phyloP scores from a whole-genome alignment of 2,113 vertebrate genomes.

The Actenoides lindsayi region DNA sequence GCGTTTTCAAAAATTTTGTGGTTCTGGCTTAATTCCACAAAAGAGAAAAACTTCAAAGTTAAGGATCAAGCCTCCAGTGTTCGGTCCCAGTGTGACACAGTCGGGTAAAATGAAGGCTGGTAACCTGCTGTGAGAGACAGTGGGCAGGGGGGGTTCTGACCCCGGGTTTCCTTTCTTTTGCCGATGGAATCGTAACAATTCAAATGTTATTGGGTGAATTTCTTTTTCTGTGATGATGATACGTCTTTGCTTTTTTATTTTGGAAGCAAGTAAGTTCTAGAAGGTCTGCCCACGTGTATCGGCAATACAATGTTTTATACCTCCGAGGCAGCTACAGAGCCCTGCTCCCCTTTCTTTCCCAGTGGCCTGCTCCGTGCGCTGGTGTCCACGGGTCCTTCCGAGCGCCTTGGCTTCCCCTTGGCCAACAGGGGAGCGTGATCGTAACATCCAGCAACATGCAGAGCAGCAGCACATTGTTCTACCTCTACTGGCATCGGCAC shows the following conservation, averaged over 20 bases:
- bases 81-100: background rate
- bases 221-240: background rate
- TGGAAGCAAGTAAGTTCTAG: background rate
- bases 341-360: background rate
- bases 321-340: background rate
- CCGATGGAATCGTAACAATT: background rate
- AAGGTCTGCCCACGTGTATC: background rate
- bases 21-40: slow-evolving; percentile 34
- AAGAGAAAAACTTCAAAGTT: slow-evolving; percentile 28
- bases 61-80: background rate
- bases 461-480: background rate
- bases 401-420: background rate
- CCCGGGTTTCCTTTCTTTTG: slow-evolving; percentile 43
- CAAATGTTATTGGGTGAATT: background rate
- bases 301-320: background rate
- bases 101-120: background rate
- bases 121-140: background rate
- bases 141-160: slow-evolving; percentile 6
- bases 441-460: background rate
- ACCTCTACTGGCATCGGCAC: background rate
- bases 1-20: slow-evolving; percentile 40
- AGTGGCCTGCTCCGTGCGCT: background rate
- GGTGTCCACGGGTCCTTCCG: background rate
- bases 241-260: background rate
- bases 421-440: accelerated